phyloP scores from a whole-genome alignment of 2,113 vertebrate genomes.

The Parus major region DNA sequence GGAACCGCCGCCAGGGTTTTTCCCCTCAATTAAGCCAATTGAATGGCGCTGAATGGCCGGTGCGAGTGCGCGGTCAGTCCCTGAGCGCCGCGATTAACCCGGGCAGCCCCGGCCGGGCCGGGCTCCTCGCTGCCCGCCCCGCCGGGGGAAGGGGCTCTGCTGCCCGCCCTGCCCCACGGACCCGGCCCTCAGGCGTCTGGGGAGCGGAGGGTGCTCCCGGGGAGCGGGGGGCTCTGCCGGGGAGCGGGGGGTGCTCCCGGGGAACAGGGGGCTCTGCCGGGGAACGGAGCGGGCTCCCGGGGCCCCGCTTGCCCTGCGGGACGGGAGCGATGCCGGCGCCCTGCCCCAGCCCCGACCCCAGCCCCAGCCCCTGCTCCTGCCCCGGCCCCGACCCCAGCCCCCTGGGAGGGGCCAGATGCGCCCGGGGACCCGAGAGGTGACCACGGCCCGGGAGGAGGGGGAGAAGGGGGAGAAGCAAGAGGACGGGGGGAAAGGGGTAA shows the following conservation, averaged over 20 bases:
- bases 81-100: conserved; percentile 75
- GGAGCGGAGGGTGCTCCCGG: too few species aligned
- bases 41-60: conserved; percentile 74
- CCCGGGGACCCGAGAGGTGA: neutral
- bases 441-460: neutral
- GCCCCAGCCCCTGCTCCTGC: neutral
- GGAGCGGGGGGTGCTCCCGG: too few species aligned
- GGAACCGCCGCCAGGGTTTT: conserved; percentile 43
- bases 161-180: neutral
- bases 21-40: conserved; percentile 78
- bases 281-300: neutral
- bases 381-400: neutral
- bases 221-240: too few species aligned
- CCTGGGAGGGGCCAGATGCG: neutral
- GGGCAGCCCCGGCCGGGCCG: conserved; percentile 21
- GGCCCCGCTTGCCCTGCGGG: neutral
- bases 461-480: neutral
- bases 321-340: neutral
- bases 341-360: neutral
- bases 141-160: neutral
- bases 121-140: neutral
- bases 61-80: conserved; percentile 75
- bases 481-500: neutral
- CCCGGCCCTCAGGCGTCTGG: neutral
- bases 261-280: neutral